These are phyloP conservation scores for Drosophila suboccidentalis DNA, from an alignment of 2,888 invertebrate species.

Conservation along the genomic window DNA sequence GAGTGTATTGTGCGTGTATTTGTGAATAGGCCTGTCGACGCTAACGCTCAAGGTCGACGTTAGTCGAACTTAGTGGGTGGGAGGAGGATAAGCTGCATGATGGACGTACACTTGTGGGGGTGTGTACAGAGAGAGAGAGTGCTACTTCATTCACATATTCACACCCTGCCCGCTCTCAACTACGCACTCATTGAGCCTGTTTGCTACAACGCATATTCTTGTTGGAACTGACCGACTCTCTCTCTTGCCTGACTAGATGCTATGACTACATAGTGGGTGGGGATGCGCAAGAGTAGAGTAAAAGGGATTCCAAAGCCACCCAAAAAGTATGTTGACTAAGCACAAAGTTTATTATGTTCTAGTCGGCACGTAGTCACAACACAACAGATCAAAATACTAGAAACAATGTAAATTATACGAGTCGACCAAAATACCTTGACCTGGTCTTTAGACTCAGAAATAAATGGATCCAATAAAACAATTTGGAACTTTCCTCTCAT, in stretches of 20 bases:
- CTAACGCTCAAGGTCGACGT: slow-evolving; percentile 52
- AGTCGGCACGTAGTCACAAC: no score
- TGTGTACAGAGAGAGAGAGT: slow-evolving; percentile 19
- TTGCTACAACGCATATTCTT: slow-evolving; percentile 58
- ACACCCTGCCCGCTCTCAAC: slow-evolving; percentile 14
- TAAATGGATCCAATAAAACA: no score
- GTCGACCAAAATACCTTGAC: no score
- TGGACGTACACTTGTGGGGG: slow-evolving; percentile 15
- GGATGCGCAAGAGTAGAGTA: not conserved
- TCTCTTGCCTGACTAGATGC: not conserved
- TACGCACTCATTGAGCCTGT: slow-evolving; percentile 29
- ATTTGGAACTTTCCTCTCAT: no score
- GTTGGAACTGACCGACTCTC: slow-evolving; percentile 19
- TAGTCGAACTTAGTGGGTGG: not conserved
- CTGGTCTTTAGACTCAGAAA: no score
- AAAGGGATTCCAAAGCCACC: not conserved
- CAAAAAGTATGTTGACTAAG: slow-evolving; percentile 13
- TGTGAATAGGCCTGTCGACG: slow-evolving; percentile 46
- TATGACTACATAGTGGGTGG: not conserved
- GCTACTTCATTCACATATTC: slow-evolving; percentile 16
- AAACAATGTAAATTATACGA: slow-evolving; percentile 10
- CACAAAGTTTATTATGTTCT: slow-evolving; percentile 3
- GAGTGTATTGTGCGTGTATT: slow-evolving; percentile 18
- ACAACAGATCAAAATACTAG: slow-evolving; percentile 19
- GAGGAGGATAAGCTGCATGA: slow-evolving; percentile 22